These are phyloP conservation scores for Mesorhabditis spiculigera DNA, from an alignment of 2,888 invertebrate species.

Conservation along the genomic window DNA sequence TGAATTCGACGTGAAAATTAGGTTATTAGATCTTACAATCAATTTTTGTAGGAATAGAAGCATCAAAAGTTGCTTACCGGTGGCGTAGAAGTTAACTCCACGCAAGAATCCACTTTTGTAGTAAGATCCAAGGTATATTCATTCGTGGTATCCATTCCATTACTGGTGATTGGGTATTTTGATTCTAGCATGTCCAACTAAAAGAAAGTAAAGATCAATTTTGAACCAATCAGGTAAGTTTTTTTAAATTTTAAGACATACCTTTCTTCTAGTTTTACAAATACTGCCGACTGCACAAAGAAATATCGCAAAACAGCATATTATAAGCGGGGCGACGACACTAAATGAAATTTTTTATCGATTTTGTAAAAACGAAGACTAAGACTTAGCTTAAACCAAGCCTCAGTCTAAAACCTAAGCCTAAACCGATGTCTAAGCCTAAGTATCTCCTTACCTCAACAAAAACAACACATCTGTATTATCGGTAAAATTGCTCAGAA, in stretches of 20 bases:
- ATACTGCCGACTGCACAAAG: constrained; percentile 38
- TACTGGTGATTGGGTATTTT: not conserved
- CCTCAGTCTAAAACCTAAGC: too few relatives aligned
- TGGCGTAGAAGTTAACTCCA: constrained; percentile 36
- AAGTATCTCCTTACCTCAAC: not conserved
- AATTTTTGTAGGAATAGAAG: too few relatives aligned
- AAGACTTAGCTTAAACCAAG: too few relatives aligned
- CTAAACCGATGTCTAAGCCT: not conserved
- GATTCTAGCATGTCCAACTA: not conserved
- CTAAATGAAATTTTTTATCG: not conserved
- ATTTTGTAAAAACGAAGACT: too few relatives aligned
- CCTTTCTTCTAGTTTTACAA: constrained; percentile 33
- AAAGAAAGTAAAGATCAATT: not conserved
- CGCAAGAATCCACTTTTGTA: constrained; percentile 40
- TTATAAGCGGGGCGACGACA: constrained; percentile 36
- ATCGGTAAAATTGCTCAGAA: not conserved
- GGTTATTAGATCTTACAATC: too few relatives aligned
- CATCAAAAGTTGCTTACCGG: not conserved
- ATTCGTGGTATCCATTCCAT: not conserved
- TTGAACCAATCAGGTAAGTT: not conserved
- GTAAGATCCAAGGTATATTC: constrained; percentile 37
- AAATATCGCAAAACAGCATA: constrained; percentile 44
- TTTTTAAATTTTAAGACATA: constrained; percentile 7
- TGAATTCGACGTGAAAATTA: too few relatives aligned
- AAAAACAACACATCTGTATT: not conserved